Base-by-base conservation (phyloP, 2,888 invertebrate genomes). In the Dynastes maya region DNA sequence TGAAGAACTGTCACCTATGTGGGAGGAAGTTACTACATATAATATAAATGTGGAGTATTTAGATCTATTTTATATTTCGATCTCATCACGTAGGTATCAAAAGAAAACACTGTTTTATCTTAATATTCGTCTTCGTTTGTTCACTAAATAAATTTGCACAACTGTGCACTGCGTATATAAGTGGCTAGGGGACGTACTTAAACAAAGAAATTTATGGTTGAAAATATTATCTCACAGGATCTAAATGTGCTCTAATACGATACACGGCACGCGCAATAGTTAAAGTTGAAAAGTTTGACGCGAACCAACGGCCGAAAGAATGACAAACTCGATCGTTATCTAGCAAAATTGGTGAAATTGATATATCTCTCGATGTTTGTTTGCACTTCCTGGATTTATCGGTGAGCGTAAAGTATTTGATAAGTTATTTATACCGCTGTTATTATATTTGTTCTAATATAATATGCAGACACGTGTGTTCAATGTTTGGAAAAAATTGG, bases 111-210 rank as follows among this genome's bases (percentile, higher is more conserved):
- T 49, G 45, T 16, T 45, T 68, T 51, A 64, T 64, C 49, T 49
- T 11, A 49, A 45, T 68, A 49, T 68, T 40, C 11, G n/a, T 13
- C 37, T 64, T 64, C n/a, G 58, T 72, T 72, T 40, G 58, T 72
- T 58, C 58, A 11, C 58, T 72, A 40, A 72, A 72, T 40, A 72
- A 72, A 72, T 72, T 72, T 72, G 72, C 72, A 40, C 58, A 40
- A 40, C 58, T n/a, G 37, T 22, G 22, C 8, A 29, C 8, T 61
- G 9, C 58, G 58, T 58, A 40, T 58, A 58, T 27, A 72, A 22
- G 58, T 40, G 72, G 58, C 72, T 72, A 72, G 29, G 40, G 40
- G 72, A 40, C 72, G 51, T 72, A 58, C 22, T 40, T 40, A 72
- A 72, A 72, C 72, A 72, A 58, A 58, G 72, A 72, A 61, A 61